Base-by-base conservation (phyloP, 1,140 invertebrate species). In the Nasonia longicornis region DNA sequence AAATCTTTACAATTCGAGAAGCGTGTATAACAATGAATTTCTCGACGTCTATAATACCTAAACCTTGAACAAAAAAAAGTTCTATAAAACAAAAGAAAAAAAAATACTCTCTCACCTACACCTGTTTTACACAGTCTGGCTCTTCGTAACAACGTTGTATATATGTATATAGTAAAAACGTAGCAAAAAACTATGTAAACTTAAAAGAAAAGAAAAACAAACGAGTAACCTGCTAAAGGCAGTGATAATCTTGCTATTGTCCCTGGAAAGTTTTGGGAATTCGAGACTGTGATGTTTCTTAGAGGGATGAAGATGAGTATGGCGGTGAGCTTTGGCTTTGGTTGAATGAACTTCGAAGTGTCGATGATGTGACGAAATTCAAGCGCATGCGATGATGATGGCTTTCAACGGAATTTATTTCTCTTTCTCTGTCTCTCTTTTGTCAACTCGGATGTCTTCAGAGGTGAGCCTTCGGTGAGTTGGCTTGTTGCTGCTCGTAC, bases 401-500 rank as follows among this genome's bases (percentile, higher is more conserved):
- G 86, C 58, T 70, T 66, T 73, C 42, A 75, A 26, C 10, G 31
- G 79, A 82, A 38, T n/a, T 20, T 77, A 63, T 80, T 76, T 77
- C 26, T 38, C 31, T 69, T 22, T 29, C 85, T 71, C 74, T 83
- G 77, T 66, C 14, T 75, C 26, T 76, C 64, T 74, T 26, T 79
- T 73, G 72, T 58, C 79, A 29, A 75, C 48, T 45, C 29, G 1
- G 69, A 70, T 70, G 67, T 87, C 84, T 85, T 90, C 85, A 90
- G n/a, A 90, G 88, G 45, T 85, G 89, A 74, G 86, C 87, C 74
- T 80, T 88, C 67, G 88, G 86, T 52, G 88, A 86, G 42, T 83
- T 81, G 76, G 79, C 79, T 31, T 78, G 81, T 76, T 84, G 79
- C 69, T 85, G 67, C 45, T 81, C 84, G 77, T 35, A 77, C 11